A percentile compares a stretch with the other conserved stretches of the same genome.
Conservation (phyloP, 2,113 vertebrate genomes). For the Ceyx cyanopectus region DNA sequence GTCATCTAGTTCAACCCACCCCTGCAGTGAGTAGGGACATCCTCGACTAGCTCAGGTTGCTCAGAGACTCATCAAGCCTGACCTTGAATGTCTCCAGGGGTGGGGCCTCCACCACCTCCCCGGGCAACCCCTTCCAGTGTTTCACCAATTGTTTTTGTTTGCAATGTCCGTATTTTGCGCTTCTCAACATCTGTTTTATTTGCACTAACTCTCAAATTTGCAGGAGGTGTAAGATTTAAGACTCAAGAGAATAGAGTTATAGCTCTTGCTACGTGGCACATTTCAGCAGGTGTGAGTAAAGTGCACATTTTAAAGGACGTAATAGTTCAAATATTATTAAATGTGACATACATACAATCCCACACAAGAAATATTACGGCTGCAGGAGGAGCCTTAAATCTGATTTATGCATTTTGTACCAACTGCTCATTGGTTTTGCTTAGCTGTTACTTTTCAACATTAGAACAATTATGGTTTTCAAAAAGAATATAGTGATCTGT, state of each 20-base stretch:
- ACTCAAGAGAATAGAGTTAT: not conserved
- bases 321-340: not conserved
- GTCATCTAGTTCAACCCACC: too few species aligned
- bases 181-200: not conserved
- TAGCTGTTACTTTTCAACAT: not conserved
- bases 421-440: not conserved
- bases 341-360: not conserved
- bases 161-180: not conserved
- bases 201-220: not conserved
- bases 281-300: not conserved
- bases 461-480: not conserved
- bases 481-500: not conserved
- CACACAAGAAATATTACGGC: not conserved
- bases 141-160: not conserved
- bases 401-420: not conserved
- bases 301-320: not conserved
- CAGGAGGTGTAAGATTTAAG: not conserved
- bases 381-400: not conserved
- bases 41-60: too few species aligned
- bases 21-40: too few species aligned
- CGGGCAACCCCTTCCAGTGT: too few species aligned
- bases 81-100: too few species aligned
- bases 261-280: not conserved
- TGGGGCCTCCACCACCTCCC: too few species aligned
- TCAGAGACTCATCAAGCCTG: too few species aligned